phyloP scores from a whole-genome alignment of 1,140 invertebrate species.

The Macrocentrus cingulum region DNA sequence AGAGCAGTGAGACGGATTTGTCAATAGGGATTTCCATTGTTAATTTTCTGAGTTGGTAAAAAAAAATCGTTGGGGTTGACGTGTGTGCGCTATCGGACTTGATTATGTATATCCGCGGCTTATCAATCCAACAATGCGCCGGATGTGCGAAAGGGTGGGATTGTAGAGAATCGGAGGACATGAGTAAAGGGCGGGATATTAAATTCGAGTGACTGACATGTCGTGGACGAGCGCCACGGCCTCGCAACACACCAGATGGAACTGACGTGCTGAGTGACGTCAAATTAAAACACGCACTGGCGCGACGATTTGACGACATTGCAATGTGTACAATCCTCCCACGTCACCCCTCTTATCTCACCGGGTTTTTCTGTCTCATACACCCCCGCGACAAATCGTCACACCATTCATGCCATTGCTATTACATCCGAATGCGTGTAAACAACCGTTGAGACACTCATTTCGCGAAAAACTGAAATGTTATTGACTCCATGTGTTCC shows the following conservation, averaged over 20 bases:
- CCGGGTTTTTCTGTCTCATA: too few relatives aligned
- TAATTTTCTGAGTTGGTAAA: too few relatives aligned
- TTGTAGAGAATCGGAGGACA: neutral
- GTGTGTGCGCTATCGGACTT: slow-evolving; percentile 21
- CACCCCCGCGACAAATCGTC: too few relatives aligned
- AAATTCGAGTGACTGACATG: slow-evolving; percentile 43
- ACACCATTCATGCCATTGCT: too few relatives aligned
- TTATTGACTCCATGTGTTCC: too few relatives aligned
- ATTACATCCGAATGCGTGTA: too few relatives aligned
- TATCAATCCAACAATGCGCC: slow-evolving; percentile 28
- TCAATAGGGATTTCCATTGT: too few relatives aligned
- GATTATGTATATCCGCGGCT: slow-evolving; percentile 39
- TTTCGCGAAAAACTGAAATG: too few relatives aligned
- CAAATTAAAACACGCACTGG: slow-evolving; percentile 56
- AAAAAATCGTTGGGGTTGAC: too few relatives aligned
- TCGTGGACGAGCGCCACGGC: slow-evolving; percentile 46
- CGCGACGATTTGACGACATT: slow-evolving; percentile 52
- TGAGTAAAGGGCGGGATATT: neutral
- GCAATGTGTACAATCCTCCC: slow-evolving; percentile 11
- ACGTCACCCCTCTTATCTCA: too few relatives aligned
- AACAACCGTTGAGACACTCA: too few relatives aligned
- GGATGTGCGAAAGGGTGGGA: slow-evolving; percentile 15
- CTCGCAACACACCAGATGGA: slow-evolving; percentile 54
- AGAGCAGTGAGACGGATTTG: too few relatives aligned
- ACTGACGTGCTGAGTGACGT: slow-evolving; percentile 55